Percentiles rank a stretch among this genome's conserved stretches.
phyloP scores from a whole-genome alignment of 2,888 invertebrate genomes.

The Gisinianus flammeolus region DNA sequence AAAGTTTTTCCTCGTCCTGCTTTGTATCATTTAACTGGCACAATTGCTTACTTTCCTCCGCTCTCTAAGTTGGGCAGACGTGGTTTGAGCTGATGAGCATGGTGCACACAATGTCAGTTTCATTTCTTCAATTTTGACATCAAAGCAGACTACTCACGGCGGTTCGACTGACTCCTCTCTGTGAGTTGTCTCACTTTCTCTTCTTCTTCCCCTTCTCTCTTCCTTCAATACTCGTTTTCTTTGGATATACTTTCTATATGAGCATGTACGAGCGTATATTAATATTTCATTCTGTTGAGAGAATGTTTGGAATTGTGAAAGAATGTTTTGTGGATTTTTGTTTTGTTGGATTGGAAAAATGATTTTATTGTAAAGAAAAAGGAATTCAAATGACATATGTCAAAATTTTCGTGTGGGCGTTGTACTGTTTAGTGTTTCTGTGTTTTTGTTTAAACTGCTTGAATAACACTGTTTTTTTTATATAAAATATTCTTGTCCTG shows the following conservation, averaged over 20 bases:
- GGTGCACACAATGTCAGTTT: background rate
- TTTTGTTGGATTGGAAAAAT: background rate
- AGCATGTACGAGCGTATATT: too few species aligned
- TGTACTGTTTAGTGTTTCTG: too few species aligned
- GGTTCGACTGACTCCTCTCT: background rate
- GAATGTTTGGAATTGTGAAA: too few species aligned
- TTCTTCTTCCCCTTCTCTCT: background rate
- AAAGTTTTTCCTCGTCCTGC: background rate
- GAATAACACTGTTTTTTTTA: too few species aligned
- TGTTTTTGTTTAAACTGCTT: too few species aligned
- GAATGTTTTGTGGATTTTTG: background rate
- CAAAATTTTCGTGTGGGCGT: too few species aligned
- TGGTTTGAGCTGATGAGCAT: background rate
- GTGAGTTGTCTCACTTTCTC: background rate
- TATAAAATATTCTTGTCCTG: too few species aligned
- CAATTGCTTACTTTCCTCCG: background rate
- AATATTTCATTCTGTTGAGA: too few species aligned
- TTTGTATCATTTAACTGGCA: background rate
- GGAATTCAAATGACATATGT: too few species aligned
- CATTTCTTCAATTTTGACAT: background rate
- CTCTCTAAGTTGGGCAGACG: background rate
- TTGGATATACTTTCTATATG: too few species aligned
- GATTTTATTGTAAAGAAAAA: too few species aligned
- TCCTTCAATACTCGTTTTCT: too few species aligned
- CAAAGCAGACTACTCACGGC: background rate